Conservation (phyloP, 2,797 vertebrate genomes). For the Gorsachius magnificus region DNA sequence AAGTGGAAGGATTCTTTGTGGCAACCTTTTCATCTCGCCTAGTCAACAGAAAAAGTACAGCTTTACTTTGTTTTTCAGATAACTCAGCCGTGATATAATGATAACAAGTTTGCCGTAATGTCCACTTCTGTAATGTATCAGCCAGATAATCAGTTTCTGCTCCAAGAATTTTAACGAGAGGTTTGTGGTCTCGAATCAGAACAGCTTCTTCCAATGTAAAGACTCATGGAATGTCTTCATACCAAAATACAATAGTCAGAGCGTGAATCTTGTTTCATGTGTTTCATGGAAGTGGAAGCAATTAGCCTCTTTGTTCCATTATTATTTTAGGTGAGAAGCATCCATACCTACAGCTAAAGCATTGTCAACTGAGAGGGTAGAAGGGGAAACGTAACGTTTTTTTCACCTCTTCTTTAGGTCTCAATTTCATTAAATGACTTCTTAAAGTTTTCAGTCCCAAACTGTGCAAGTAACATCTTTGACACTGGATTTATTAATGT, state of each 20-base stretch:
- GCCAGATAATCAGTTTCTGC: slow-evolving; percentile 48
- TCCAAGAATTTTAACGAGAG: slow-evolving; percentile 61
- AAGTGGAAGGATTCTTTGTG: background rate
- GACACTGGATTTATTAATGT: background rate
- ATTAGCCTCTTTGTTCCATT: slow-evolving; percentile 41
- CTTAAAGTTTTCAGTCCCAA: background rate
- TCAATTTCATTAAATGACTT: background rate
- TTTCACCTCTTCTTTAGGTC: background rate
- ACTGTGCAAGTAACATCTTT: background rate
- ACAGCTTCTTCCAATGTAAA: slow-evolving; percentile 64
- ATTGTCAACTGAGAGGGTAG: background rate
- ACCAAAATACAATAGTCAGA: slow-evolving; percentile 48
- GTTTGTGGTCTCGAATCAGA: slow-evolving; percentile 48
- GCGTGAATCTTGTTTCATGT: slow-evolving; percentile 14
- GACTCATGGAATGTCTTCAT: slow-evolving; percentile 53
- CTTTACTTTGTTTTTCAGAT: slow-evolving; percentile 47
- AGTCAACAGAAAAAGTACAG: slow-evolving; percentile 29
- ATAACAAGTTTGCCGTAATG: slow-evolving; percentile 26
- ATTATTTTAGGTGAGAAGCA: slow-evolving; percentile 57
- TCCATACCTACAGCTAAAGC: slow-evolving; percentile 12
- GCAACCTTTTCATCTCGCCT: slow-evolving; percentile 30
- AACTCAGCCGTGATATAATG: slow-evolving; percentile 48
- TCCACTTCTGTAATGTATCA: slow-evolving; percentile 39
- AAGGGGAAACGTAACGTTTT: background rate
- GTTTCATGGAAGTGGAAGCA: slow-evolving; percentile 36